Conservation (phyloP, 2,113 vertebrate species). For the Sardina pilchardus region DNA sequence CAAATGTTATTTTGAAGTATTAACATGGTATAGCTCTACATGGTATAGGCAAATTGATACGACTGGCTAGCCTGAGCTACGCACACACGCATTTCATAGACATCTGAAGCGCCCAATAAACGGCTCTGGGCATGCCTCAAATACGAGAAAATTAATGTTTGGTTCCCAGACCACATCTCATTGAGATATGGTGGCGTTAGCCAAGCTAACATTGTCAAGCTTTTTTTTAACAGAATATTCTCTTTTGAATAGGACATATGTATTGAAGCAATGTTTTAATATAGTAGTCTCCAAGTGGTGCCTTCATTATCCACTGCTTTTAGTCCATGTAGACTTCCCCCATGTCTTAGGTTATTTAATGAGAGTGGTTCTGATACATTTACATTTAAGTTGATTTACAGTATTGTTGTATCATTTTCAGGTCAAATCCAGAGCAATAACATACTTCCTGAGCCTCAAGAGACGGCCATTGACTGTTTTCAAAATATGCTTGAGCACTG, state of each 20-base stretch:
- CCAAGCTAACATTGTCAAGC: not conserved
- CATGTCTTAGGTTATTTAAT: not conserved
- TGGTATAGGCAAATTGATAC: too few species aligned
- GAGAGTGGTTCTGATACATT: too few species aligned
- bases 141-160: too few species aligned
- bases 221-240: not conserved
- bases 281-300: not conserved
- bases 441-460: conserved; percentile 87
- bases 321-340: not conserved
- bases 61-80: too few species aligned
- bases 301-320: not conserved
- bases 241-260: not conserved
- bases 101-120: too few species aligned
- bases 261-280: not conserved
- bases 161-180: too few species aligned
- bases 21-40: too few species aligned
- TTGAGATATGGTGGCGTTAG: too few species aligned
- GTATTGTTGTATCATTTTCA: conserved; percentile 73
- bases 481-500: conserved; percentile 82
- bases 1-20: too few species aligned
- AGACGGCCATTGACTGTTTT: conserved; percentile 83
- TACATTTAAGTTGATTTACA: conserved; percentile 2
- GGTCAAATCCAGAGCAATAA: conserved; percentile 87
- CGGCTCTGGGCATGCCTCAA: too few species aligned
- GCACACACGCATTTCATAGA: too few species aligned